phyloP scores from a whole-genome alignment of 1,140 invertebrate species.

The Drosophila saltans region DNA sequence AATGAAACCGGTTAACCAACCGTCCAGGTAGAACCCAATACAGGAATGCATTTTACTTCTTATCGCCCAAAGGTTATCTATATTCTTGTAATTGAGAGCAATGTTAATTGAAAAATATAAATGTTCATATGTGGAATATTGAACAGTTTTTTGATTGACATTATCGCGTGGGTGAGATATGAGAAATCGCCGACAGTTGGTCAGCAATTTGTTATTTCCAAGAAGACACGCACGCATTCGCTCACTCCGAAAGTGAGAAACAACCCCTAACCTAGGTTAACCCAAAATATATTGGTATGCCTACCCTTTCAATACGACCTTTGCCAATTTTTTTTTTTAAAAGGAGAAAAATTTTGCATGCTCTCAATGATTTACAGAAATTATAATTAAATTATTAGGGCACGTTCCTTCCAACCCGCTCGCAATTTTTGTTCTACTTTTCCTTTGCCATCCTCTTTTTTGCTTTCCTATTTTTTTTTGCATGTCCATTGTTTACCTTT shows the following conservation, averaged over 20 bases:
- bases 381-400: constrained; percentile 79
- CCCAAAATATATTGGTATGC: neutral
- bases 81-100: constrained; percentile 56
- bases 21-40: constrained; percentile 34
- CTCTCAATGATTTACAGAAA: constrained; percentile 44
- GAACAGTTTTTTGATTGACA: constrained; percentile 80
- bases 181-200: constrained; percentile 40
- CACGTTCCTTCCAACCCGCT: constrained; percentile 63
- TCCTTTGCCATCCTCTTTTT: neutral
- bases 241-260: constrained; percentile 9
- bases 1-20: constrained; percentile 54
- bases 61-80: constrained; percentile 49
- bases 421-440: constrained; percentile 25
- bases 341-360: constrained; percentile 68
- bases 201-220: constrained; percentile 36
- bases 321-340: neutral
- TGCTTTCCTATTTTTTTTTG: constrained; percentile 9
- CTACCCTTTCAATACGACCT: neutral
- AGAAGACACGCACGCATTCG: constrained; percentile 40
- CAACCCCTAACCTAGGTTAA: constrained; percentile 47
- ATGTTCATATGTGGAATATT: constrained; percentile 44
- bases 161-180: constrained; percentile 72
- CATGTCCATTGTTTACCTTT: constrained; percentile 70
- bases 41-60: constrained; percentile 16
- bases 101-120: constrained; percentile 70